A percentile compares a stretch with the other conserved stretches of the same genome.
phyloP scores from a whole-genome alignment of 1,140 invertebrate genomes.

The Rhynchophorus ferrugineus region DNA sequence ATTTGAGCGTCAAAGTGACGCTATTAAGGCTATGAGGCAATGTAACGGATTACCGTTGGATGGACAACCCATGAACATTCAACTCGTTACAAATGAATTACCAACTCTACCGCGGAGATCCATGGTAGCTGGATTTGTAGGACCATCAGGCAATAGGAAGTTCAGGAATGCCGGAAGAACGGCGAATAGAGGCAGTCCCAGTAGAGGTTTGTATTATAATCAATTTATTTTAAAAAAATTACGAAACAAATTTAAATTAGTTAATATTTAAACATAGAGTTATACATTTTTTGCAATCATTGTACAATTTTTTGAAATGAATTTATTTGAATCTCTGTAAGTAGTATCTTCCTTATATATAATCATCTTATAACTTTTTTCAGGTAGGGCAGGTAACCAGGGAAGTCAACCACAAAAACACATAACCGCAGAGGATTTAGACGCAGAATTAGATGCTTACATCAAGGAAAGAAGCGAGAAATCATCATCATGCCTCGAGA shows the following conservation, averaged over 20 bases:
- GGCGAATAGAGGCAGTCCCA: constrained; percentile 23
- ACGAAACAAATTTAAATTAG: not conserved
- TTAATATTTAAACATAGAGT: too few relatives aligned
- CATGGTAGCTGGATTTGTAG: not conserved
- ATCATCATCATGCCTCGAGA: too few relatives aligned
- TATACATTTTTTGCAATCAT: too few relatives aligned
- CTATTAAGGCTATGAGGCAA: constrained; percentile 93
- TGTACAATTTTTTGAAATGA: too few relatives aligned
- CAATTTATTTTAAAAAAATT: not conserved
- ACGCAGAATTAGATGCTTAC: constrained; percentile 91
- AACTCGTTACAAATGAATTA: constrained; percentile 74
- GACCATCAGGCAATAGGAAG: constrained; percentile 16
- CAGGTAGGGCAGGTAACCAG: constrained; percentile 44
- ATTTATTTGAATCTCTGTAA: too few relatives aligned
- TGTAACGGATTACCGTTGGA: constrained; percentile 98
- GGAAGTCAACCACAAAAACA: constrained; percentile 47
- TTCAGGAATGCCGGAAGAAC: constrained; percentile 29
- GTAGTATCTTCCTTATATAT: not conserved
- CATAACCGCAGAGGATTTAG: constrained; percentile 85
- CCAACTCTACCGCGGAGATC: constrained; percentile 40
- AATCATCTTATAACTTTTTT: constrained; percentile 19
- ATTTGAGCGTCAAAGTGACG: constrained; percentile 85
- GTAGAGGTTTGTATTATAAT: constrained; percentile 23
- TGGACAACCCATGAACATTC: constrained; percentile 92
- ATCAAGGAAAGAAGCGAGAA: constrained; percentile 81